Evolutionary conservation across 2,888 invertebrate species (phyloP).

Genomic region (Druceiella hillmani): DNA sequence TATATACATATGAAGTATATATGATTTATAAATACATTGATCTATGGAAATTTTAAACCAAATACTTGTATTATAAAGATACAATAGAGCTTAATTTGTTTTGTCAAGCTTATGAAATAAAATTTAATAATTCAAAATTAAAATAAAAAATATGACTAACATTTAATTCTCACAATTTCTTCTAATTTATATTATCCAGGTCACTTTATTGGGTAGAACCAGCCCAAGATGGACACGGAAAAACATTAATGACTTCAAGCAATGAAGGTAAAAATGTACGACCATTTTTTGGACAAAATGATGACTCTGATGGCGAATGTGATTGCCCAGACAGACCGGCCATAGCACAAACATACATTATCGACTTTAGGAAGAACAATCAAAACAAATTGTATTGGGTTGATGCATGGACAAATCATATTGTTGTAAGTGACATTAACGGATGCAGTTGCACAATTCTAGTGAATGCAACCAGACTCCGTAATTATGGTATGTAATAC

Average conservation of each 20-base stretch:
- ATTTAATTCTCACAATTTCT: too few relatives aligned
- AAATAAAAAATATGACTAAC: too few relatives aligned
- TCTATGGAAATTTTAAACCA: too few relatives aligned
- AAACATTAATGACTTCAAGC: slow-evolving; percentile 58
- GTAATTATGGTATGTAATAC: slow-evolving; percentile 29
- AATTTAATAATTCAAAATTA: too few relatives aligned
- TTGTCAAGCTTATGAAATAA: too few relatives aligned
- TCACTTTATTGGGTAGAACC: slow-evolving; percentile 74
- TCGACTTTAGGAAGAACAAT: slow-evolving; percentile 59
- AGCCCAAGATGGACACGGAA: slow-evolving; percentile 50
- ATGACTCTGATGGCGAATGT: slow-evolving; percentile 37
- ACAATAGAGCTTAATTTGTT: too few relatives aligned
- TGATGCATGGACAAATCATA: slow-evolving; percentile 53
- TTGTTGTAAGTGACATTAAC: slow-evolving; percentile 59
- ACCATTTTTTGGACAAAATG: slow-evolving; percentile 51
- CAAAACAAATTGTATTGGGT: slow-evolving; percentile 59
- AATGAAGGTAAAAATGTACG: slow-evolving; percentile 51
- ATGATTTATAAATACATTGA: too few relatives aligned
- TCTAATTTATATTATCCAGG: slow-evolving; percentile 34
- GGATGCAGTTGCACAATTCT: slow-evolving; percentile 62
- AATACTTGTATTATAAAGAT: too few relatives aligned
- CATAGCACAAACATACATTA: slow-evolving; percentile 58
- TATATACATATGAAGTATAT: too few relatives aligned
- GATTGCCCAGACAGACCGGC: slow-evolving; percentile 61
- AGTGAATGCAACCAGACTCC: slow-evolving; percentile 46